Evolutionary conservation across 2,888 invertebrate species (phyloP).

Genomic region (Drosophila ezoana): DNA sequence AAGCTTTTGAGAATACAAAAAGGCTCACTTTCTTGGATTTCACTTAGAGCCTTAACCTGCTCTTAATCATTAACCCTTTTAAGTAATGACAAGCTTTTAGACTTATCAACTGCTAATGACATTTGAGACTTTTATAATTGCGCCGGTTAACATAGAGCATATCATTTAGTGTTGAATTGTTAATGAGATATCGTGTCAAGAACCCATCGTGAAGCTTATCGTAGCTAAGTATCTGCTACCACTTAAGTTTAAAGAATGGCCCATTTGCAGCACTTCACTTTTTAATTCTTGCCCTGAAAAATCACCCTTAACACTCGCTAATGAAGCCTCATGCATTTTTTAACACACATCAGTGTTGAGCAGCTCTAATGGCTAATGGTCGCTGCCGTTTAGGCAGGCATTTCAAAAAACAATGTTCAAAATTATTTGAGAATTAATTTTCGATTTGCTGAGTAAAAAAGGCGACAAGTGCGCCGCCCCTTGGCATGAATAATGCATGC

Average conservation of each 20-base stretch:
- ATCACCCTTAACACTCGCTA: constrained; percentile 31
- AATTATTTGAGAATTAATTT: constrained; percentile 81
- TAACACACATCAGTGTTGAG: constrained; percentile 43
- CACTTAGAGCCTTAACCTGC: too few relatives aligned
- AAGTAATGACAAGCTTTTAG: too few relatives aligned
- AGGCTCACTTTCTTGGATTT: too few relatives aligned
- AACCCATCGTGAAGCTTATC: constrained; percentile 1
- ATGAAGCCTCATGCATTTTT: constrained; percentile 75
- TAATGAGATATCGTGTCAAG: constrained; percentile 12
- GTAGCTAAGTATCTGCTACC: constrained; percentile 10
- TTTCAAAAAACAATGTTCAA: constrained; percentile 58
- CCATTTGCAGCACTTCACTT: constrained; percentile 9
- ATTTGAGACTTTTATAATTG: background rate
- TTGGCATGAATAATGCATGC: constrained; percentile 70
- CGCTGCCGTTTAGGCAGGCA: constrained; percentile 50
- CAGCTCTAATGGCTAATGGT: constrained; percentile 40
- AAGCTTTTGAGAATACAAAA: too few relatives aligned
- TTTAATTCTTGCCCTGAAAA: constrained; percentile 1
- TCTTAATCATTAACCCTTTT: too few relatives aligned
- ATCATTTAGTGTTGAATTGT: constrained; percentile 4
- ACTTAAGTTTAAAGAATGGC: constrained; percentile 15
- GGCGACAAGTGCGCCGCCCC: constrained; percentile 8
- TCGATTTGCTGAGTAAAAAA: constrained; percentile 64
- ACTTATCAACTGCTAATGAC: background rate
- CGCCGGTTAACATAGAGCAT: background rate